Evolutionary conservation across 2,888 invertebrate species (phyloP), one percentile per base, ranked within the genome.

Genomic region (Ophraella communa): DNA sequence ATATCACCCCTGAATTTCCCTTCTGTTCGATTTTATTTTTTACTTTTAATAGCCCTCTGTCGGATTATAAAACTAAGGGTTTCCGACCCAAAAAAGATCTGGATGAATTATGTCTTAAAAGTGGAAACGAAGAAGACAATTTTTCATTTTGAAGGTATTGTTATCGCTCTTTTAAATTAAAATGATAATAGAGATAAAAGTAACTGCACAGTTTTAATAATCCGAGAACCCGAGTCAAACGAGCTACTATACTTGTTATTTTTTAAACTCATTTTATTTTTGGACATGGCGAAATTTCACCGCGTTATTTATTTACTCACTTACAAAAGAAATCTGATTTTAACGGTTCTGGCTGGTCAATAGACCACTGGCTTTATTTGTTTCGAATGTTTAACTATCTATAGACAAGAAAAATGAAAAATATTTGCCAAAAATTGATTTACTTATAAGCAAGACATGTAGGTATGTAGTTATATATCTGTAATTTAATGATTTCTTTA

Each of bases 1-100:
- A 75, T 76, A 76, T 77, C 77, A 76, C 74, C 69, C 64, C 65
- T 60, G 59, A 61, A 64, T 62, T 63, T 61, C 68, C 70, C 68
- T 68, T 68, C 70, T 68, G 68, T 70, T 70, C 70, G 70, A 70
- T 70, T 68, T 65, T 66, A 65, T 70, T 70, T 70, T 70, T 70
- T 70, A 70, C 68, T 70, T 68, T 70, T 70, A 68, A 68, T 70
- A 64, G 70, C 68, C 64, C 51, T 51, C 21, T 23, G 59, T 61
- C 68, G 68, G 66, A 67, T 70, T 68, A 65, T 68, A 63, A 63
- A 67, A 66, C 67, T 68, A 64, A 65, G 67, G 69, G 67, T 60
- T 59, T 66, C 57, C 59, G 27, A 61, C 52, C 54, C 52, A 59
- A 68, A 68, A 68, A 68, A 65, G 57, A 42, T 23, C 49, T 56